Percentiles rank a stretch among this genome's conserved stretches.
Evolutionary conservation across 2,113 vertebrate genomes (phyloP).

Genomic region (Pionites leucogaster): DNA sequence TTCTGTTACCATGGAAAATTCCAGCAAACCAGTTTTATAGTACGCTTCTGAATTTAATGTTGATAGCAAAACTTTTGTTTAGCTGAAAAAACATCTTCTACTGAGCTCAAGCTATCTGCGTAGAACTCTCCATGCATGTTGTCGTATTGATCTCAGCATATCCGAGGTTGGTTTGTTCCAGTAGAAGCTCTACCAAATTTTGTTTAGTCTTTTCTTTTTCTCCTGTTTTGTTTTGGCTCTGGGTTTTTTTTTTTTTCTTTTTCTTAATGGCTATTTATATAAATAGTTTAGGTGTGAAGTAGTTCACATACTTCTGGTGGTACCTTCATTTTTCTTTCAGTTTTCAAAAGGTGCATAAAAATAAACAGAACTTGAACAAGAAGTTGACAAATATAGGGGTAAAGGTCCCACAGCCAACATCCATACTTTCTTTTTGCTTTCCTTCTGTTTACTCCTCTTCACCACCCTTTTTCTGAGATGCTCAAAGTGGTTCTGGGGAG

Average conservation of each 20-base stretch:
- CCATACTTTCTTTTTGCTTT: background rate
- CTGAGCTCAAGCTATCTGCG: background rate
- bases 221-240: background rate
- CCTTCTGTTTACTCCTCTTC: background rate
- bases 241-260: background rate
- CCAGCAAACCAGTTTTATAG: background rate
- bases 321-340: background rate
- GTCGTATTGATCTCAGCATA: background rate
- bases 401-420: background rate
- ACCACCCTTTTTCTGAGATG: background rate
- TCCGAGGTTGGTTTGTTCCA: background rate
- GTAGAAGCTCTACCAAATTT: background rate
- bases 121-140: background rate
- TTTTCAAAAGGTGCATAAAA: background rate
- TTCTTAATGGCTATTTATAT: background rate
- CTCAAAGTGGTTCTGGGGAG: background rate
- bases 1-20: background rate
- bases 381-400: background rate
- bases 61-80: background rate
- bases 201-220: background rate
- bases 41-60: background rate
- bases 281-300: background rate
- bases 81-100: background rate
- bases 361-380: background rate
- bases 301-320: background rate